Evolutionary conservation across 2,888 invertebrate species (phyloP), one percentile per base, ranked within the genome.

Genomic region (Lagria hirta): DNA sequence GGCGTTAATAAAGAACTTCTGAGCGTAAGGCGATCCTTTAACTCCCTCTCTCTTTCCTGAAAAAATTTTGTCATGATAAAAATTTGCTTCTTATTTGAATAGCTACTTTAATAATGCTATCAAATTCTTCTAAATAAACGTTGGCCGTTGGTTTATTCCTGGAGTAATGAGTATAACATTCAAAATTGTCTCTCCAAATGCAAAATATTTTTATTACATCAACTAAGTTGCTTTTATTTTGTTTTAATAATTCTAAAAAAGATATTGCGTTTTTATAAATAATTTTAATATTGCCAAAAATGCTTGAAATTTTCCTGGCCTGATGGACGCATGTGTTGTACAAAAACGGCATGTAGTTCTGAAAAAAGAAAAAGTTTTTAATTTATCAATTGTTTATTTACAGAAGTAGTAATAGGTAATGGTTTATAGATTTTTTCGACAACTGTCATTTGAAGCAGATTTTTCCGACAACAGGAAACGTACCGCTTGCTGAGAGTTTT

Each of bases 41-140:
- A 52, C 48, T 70, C 68, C 24, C 69, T 71, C 41, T 77, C 74
- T 23, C 74, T 69, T 52, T 73, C 72, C 68, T 69, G 34, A 36
- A 60, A 58, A 40, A 40, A 35, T 30, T 29, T n/a, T n/a, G n/a
- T n/a, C n/a, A 24, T 17, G 20, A 24, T 21, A 1, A 27, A 22
- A 32, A n/a, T 22, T 32, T 23, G 7, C 2, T 15, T n/a, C n/a
- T n/a, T n/a, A n/a, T n/a, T n/a, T n/a, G n/a, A n/a, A 23, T 10
- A 37, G 20, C 58, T 60, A 66, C 69, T 51, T 57, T 57, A 15
- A 68, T 54, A 1, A 65, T 37, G 1, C 48, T 34, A 29, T 51
- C 53, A 33, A 64, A 64, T 7, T 63, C 57, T 35, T 56, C 58
- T 0, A 62, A 41, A 18, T 61, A 52, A 13, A 42, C 30, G 34